Percentiles rank a stretch among this genome's conserved stretches.
These are phyloP conservation scores for Promerops cafer DNA, from an alignment of 2,113 vertebrate genomes.

Conservation along the genomic window DNA sequence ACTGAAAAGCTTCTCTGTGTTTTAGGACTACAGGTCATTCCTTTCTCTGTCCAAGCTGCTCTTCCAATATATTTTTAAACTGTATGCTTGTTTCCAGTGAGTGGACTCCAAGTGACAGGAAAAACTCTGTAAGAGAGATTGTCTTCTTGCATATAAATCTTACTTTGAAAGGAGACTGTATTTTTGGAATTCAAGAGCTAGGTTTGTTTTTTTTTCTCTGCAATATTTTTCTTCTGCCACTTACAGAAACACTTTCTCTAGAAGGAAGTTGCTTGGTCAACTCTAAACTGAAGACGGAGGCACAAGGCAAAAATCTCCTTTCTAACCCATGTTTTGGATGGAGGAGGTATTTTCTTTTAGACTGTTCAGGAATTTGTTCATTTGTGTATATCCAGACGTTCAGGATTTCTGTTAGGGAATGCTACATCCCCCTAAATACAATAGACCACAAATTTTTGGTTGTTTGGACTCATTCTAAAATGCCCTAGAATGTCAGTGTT, in stretches of 20 bases:
- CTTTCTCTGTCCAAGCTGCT: not conserved
- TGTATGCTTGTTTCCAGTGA: not conserved
- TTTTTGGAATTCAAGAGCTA: conserved; percentile 7
- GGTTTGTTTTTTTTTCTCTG: not conserved
- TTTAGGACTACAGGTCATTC: conserved; percentile 11
- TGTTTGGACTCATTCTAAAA: not conserved
- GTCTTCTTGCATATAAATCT: conserved; percentile 33
- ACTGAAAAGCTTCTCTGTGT: conserved; percentile 47
- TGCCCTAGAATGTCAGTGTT: not conserved
- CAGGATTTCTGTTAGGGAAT: not conserved
- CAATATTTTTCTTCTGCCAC: not conserved
- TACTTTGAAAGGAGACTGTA: not conserved
- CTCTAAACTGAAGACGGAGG: not conserved
- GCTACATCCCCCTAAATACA: not conserved
- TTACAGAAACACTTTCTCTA: not conserved
- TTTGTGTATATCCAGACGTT: not conserved
- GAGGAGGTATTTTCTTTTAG: not conserved
- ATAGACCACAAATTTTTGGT: not conserved
- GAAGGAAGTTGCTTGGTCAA: not conserved
- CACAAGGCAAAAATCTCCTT: not conserved
- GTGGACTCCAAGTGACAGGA: not conserved
- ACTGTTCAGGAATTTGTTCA: not conserved
- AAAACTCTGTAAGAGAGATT: conserved; percentile 37
- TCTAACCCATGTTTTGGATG: not conserved
- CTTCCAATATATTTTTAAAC: conserved; percentile 22